These are phyloP conservation scores for Musca domestica DNA, from an alignment of 1,140 invertebrate genomes.

Conservation along the genomic window DNA sequence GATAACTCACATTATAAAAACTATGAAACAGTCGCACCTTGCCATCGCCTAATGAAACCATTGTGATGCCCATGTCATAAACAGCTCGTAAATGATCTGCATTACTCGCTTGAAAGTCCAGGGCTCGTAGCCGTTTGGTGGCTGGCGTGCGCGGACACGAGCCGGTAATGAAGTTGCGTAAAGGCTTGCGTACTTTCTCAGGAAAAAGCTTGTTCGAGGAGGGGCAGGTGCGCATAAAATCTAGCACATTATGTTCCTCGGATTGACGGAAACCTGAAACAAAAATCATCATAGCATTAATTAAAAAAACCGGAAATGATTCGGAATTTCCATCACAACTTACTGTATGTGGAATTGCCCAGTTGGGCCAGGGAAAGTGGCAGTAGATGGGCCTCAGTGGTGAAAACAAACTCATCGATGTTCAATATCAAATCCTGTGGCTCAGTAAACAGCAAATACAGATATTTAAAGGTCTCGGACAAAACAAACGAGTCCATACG, in stretches of 20 bases:
- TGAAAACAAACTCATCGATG: slow-evolving; percentile 95
- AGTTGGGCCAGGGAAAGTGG: slow-evolving; percentile 75
- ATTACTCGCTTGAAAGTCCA: slow-evolving; percentile 80
- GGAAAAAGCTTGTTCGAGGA: slow-evolving; percentile 81
- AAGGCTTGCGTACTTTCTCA: slow-evolving; percentile 71
- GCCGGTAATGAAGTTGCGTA: slow-evolving; percentile 83
- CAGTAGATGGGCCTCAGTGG: slow-evolving; percentile 94
- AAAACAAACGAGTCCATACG: slow-evolving; percentile 98
- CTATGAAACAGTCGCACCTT: slow-evolving; percentile 87
- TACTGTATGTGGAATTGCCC: slow-evolving; percentile 50
- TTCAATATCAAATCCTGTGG: slow-evolving; percentile 83
- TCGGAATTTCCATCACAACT: too few species aligned
- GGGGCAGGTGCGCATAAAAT: slow-evolving; percentile 78
- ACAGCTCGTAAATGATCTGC: slow-evolving; percentile 85
- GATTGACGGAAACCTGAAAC: slow-evolving; percentile 48
- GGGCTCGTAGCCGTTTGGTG: slow-evolving; percentile 66
- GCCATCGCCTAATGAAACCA: slow-evolving; percentile 84
- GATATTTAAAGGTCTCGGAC: slow-evolving; percentile 97
- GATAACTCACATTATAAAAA: slow-evolving; percentile 70
- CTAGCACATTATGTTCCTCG: slow-evolving; percentile 62
- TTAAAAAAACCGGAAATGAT: background rate
- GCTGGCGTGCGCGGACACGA: slow-evolving; percentile 67
- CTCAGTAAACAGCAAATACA: slow-evolving; percentile 92
- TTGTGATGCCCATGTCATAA: slow-evolving; percentile 91
- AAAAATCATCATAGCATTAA: too few species aligned